phyloP scores from a whole-genome alignment of 2,113 vertebrate genomes.

The Callipepla squamata region DNA sequence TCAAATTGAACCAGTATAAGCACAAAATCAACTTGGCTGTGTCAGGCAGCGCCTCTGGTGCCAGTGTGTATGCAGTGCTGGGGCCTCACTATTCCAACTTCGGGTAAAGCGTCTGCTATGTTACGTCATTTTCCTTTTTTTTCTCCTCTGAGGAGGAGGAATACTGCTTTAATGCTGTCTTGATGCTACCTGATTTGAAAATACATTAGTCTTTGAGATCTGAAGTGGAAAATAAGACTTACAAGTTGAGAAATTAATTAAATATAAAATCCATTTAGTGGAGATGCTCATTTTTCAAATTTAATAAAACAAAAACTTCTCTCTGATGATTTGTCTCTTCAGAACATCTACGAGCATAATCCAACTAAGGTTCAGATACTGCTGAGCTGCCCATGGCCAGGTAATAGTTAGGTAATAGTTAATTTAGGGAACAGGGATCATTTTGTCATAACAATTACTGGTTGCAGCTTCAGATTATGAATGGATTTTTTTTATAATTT shows the following conservation, averaged over 20 bases:
- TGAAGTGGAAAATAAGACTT: background rate
- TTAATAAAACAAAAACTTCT: background rate
- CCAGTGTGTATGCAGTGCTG: background rate
- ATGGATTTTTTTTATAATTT: background rate
- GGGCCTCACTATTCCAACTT: background rate
- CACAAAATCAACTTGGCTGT: background rate
- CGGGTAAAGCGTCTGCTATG: background rate
- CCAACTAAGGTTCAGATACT: background rate
- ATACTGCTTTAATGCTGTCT: background rate
- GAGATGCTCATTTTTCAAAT: background rate
- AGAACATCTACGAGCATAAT: background rate
- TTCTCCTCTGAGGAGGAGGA: background rate
- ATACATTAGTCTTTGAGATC: background rate
- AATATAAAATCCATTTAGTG: background rate
- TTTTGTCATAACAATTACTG: background rate
- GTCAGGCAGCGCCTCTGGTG: background rate
- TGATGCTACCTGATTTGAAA: background rate
- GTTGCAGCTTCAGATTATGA: background rate
- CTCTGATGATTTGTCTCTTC: background rate
- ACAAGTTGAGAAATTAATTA: background rate
- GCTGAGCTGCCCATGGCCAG: background rate
- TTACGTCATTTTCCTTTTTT: too few species aligned
- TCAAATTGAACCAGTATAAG: background rate
- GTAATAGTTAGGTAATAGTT: background rate
- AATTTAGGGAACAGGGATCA: background rate